Evolutionary conservation across 2,113 vertebrate genomes (phyloP).

Genomic region (Syngnathoides biaculeatus): DNA sequence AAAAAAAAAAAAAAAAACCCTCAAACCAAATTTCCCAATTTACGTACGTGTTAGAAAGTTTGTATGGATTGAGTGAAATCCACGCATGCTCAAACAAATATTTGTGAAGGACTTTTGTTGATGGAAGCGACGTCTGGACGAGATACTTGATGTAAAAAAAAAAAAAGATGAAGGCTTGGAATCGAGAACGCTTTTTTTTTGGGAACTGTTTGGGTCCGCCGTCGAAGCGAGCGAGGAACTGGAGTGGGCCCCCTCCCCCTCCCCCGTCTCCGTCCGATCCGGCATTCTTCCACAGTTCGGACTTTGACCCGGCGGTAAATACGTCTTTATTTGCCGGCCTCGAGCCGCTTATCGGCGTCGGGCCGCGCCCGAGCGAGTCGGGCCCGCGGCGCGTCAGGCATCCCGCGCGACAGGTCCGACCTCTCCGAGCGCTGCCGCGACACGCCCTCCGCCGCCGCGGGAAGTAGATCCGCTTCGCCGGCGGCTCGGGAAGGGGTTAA

Average conservation of each 20-base stretch:
- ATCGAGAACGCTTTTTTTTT: no score
- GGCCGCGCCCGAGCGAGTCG: constrained; percentile 38
- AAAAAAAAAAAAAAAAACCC: no score
- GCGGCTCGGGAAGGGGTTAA: constrained; percentile 13
- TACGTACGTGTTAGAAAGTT: no score
- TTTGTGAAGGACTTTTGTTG: no score
- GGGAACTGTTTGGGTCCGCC: no score
- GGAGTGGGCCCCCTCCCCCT: background rate
- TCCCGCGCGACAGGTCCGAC: constrained; percentile 61
- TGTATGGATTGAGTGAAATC: no score
- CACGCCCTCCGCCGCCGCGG: background rate
- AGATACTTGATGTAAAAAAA: no score
- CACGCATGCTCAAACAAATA: no score
- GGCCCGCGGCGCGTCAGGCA: constrained; percentile 37
- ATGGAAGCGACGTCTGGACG: no score
- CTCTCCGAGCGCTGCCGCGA: background rate
- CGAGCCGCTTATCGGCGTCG: constrained; percentile 58
- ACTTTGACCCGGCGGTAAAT: constrained; percentile 77
- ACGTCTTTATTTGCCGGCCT: constrained; percentile 68
- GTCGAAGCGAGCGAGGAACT: background rate
- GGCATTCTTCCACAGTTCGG: constrained; percentile 75
- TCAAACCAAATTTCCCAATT: no score
- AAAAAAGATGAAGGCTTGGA: no score
- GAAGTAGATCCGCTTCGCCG: constrained; percentile 8
- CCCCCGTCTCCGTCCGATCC: constrained; percentile 13